Percentiles rank a stretch among this genome's conserved stretches.
Evolutionary conservation across 2,888 invertebrate genomes (phyloP).

Genomic region (Platycnemis pennipes): DNA sequence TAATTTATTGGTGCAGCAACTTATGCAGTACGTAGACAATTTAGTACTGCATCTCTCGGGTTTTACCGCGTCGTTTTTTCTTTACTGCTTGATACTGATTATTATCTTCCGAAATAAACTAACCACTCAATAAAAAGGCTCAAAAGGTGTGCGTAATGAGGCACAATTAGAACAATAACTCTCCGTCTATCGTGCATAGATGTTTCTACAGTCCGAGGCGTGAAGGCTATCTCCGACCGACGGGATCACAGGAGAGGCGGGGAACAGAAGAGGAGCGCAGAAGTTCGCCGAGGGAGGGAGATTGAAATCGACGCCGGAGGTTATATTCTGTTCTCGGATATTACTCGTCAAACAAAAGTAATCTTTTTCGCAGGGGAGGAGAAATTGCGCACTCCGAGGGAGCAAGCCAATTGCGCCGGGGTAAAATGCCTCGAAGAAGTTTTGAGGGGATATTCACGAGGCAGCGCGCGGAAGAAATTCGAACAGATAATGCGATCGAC

Average conservation of each 20-base stretch:
- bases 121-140: too few relatives aligned
- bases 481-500: slow-evolving; percentile 22
- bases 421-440: slow-evolving; percentile 26
- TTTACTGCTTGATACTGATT: too few relatives aligned
- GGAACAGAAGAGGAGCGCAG: not conserved
- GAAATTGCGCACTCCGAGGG: not conserved
- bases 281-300: not conserved
- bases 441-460: not conserved
- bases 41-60: too few relatives aligned
- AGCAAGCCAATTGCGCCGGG: not conserved
- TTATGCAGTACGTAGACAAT: too few relatives aligned
- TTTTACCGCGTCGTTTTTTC: too few relatives aligned
- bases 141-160: too few relatives aligned
- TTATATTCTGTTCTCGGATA: slow-evolving; percentile 31
- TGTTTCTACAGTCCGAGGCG: not conserved
- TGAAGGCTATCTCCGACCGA: not conserved
- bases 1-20: too few relatives aligned
- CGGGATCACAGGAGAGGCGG: not conserved
- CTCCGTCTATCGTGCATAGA: not conserved
- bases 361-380: not conserved
- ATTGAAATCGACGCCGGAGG: slow-evolving; percentile 21
- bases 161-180: too few relatives aligned
- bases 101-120: too few relatives aligned
- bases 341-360: slow-evolving; percentile 15
- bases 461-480: not conserved